phyloP scores from a whole-genome alignment of 1,140 invertebrate genomes.

The Monochamus saltuarius region DNA sequence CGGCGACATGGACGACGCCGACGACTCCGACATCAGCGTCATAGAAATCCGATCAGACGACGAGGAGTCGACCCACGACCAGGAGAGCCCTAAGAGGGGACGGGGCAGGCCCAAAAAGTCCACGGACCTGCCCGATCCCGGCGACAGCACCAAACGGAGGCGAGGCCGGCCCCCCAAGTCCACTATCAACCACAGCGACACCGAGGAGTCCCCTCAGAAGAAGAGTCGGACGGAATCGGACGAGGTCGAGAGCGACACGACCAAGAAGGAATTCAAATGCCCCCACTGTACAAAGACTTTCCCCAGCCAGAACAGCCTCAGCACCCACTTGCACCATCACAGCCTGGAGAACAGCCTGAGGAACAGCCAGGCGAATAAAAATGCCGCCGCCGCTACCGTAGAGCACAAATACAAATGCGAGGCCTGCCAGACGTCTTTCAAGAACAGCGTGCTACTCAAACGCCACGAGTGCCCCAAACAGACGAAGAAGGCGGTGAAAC shows the following conservation, averaged over 20 bases:
- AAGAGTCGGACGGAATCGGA: conserved; percentile 20
- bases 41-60: conserved; percentile 37
- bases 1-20: conserved; percentile 14
- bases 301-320: conserved; percentile 59
- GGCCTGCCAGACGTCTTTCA: conserved; percentile 38
- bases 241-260: conserved; percentile 12
- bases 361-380: conserved; percentile 12
- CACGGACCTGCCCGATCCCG: neutral
- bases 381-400: neutral
- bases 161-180: conserved; percentile 12
- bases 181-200: neutral
- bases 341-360: conserved; percentile 36
- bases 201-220: conserved; percentile 14
- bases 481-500: conserved; percentile 9
- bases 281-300: conserved; percentile 59
- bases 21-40: conserved; percentile 28
- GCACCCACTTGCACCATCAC: conserved; percentile 55
- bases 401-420: conserved; percentile 42
- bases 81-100: conserved; percentile 18
- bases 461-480: conserved; percentile 33
- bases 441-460: conserved; percentile 40
- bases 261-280: conserved; percentile 50
- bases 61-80: conserved; percentile 18
- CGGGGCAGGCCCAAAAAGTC: conserved; percentile 34
- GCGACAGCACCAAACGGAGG: neutral